Conservation (phyloP, 2,797 vertebrate genomes). For the Rhyacichthys aspro region DNA sequence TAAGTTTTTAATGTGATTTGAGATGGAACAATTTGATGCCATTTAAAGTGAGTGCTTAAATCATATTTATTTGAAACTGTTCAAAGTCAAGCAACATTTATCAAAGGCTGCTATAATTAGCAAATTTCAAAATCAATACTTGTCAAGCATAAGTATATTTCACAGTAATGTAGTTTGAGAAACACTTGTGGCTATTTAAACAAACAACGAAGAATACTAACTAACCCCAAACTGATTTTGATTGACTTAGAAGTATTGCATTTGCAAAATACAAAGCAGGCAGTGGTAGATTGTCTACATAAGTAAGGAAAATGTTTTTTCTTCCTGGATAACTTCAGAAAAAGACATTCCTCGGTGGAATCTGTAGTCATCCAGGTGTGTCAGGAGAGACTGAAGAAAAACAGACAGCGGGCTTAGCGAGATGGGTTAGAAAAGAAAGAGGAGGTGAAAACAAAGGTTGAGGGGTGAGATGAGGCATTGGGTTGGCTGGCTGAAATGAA, state of each 20-base stretch:
- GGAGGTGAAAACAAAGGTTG: conserved; percentile 63
- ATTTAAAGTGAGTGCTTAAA: too few relatives aligned
- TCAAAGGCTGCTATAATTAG: not conserved
- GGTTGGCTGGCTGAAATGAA: conserved; percentile 47
- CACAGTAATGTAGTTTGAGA: not conserved
- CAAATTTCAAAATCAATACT: not conserved
- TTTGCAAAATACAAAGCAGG: conserved; percentile 4
- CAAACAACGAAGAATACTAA: not conserved
- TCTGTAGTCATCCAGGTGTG: conserved; percentile 56
- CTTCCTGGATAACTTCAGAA: conserved; percentile 55
- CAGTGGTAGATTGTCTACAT: conserved; percentile 50
- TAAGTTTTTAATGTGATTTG: too few relatives aligned
- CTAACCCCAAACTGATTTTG: not conserved
- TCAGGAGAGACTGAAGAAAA: conserved; percentile 63
- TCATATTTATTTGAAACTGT: not conserved
- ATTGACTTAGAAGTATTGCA: not conserved
- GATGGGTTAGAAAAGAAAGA: conserved; percentile 41
- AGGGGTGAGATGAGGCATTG: conserved; percentile 41
- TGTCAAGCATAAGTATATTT: not conserved
- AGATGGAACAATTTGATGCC: too few relatives aligned
- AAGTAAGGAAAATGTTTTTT: conserved; percentile 61
- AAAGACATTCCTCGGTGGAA: conserved; percentile 56
- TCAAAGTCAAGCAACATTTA: not conserved
- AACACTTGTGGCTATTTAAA: not conserved
- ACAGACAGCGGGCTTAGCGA: conserved; percentile 51